Conservation (phyloP, 2,888 invertebrate species). For the Bembecia ichneumoniformis region DNA sequence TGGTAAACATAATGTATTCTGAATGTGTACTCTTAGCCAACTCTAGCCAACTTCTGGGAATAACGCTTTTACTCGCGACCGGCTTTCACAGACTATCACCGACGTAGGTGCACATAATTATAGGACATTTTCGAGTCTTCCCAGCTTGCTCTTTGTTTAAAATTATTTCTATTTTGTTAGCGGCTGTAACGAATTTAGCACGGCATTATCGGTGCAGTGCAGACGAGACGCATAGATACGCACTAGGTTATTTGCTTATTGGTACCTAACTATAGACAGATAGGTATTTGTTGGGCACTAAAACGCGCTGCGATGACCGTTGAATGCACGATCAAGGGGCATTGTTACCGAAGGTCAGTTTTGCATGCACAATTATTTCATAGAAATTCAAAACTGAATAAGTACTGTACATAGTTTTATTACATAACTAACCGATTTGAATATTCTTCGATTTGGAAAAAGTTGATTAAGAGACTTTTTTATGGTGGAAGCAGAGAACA, state of each 20-base stretch:
- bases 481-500: no score
- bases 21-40: no score
- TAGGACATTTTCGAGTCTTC: slow-evolving; percentile 34
- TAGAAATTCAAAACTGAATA: slow-evolving; percentile 15
- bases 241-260: no score
- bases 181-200: not conserved
- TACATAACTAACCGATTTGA: slow-evolving; percentile 13
- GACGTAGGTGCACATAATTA: slow-evolving; percentile 24
- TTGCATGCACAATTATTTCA: slow-evolving; percentile 37
- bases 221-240: not conserved
- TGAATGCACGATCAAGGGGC: slow-evolving; percentile 37
- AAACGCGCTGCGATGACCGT: slow-evolving; percentile 38
- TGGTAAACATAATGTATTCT: no score
- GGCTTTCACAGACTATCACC: slow-evolving; percentile 43
- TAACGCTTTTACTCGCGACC: slow-evolving; percentile 7
- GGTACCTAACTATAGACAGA: no score
- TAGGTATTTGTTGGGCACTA: no score
- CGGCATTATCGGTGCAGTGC: not conserved
- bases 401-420: slow-evolving; percentile 22
- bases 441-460: slow-evolving; percentile 7
- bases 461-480: no score
- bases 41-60: slow-evolving; percentile 46
- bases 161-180: not conserved
- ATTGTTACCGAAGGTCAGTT: slow-evolving; percentile 55
- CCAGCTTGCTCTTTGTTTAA: not conserved